phyloP scores from a whole-genome alignment of 2,797 vertebrate species.

The Acrocephalus scirpaceus region DNA sequence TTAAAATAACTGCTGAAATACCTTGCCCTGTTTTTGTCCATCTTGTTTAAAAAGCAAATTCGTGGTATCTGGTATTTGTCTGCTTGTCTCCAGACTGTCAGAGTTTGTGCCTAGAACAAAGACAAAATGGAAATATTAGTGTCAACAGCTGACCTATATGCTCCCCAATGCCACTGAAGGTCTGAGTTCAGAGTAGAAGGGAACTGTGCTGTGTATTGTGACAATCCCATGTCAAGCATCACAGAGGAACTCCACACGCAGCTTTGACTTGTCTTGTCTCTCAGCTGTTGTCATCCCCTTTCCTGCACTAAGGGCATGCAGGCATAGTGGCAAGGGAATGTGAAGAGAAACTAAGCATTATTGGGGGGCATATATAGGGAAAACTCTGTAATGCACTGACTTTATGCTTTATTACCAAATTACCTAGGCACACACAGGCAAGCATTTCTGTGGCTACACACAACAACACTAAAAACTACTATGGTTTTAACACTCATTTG shows the following conservation, averaged over 20 bases:
- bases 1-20: constrained; percentile 62
- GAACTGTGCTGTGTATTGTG: neutral
- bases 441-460: neutral
- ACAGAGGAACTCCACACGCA: neutral
- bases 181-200: neutral
- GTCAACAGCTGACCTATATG: neutral
- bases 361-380: neutral
- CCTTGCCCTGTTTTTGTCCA: constrained; percentile 95
- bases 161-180: rapidly evolving
- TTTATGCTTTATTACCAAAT: neutral
- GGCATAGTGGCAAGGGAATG: neutral
- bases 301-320: neutral
- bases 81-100: constrained; percentile 97
- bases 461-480: neutral
- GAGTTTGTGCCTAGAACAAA: constrained; percentile 88
- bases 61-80: constrained; percentile 91
- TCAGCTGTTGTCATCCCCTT: neutral
- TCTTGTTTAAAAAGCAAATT: constrained; percentile 97
- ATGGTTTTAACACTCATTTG: neutral
- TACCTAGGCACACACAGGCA: neutral
- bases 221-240: neutral
- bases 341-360: neutral
- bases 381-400: neutral
- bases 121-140: neutral
- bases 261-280: neutral